Base-by-base conservation (phyloP, 2,113 vertebrate species). In the Tinamus guttatus region DNA sequence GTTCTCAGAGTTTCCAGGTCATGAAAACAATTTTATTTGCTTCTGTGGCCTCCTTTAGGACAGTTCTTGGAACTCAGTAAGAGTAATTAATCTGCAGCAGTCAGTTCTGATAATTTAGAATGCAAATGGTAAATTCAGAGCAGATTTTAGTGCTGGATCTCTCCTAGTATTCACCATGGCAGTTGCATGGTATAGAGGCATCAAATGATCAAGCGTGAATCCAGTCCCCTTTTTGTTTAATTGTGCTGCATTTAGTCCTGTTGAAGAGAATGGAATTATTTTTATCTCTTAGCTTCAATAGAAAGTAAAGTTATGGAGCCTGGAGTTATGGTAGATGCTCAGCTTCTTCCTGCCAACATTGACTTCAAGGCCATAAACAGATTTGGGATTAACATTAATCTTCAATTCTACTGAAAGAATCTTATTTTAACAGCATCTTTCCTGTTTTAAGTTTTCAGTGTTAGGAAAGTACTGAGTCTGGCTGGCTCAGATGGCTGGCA, bases 1-100 rank as follows among this genome's bases (percentile, higher is more conserved):
- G 45, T 67, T 43, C 38, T 78, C 22, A 74, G 84, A 74, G 86
- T 63, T 30, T 43, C 22, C 25, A 45, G 43, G 38, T 41, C 74
- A n/a, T 17, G 27, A 43, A 80, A 85, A 47, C 34, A 69, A 28
- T 49, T 81, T 41, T 19, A 2, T 49, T 70, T 84, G n/a, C 63
- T 86, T 54, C 69, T 88, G 20, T 65, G 52, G 24, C 45, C 64
- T 52, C 24, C n/a, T 7, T 20, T 80, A 20, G 19, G 87, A 16
- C 36, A 24, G 3, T 76, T 68, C 81, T 11, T 45, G 85, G 70
- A 81, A 7, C 67, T 77, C 30, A 3, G 11, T 43, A 43, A 32
- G 28, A 68, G 4, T 2, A 25, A 34, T 58, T 67, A 47, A 34
- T 0, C 0, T 51, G 28, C 40, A 79, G 36, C 36, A 32, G 24